Conservation (phyloP, 2,888 invertebrate species). For the Taenaris catops region DNA sequence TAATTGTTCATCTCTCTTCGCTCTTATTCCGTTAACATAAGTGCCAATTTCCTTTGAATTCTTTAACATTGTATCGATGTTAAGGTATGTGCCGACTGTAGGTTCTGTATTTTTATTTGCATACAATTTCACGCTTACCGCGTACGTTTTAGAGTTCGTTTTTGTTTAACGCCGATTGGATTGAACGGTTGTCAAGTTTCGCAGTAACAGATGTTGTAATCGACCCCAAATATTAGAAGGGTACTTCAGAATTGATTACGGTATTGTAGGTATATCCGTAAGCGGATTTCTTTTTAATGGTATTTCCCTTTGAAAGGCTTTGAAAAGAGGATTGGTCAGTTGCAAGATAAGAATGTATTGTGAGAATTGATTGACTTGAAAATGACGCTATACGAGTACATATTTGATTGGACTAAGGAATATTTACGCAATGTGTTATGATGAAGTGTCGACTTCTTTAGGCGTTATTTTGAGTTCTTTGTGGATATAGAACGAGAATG, state of each 20-base stretch:
- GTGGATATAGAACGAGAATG: too few relatives aligned
- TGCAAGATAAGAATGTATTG: conserved; percentile 29
- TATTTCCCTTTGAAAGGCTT: conserved; percentile 37
- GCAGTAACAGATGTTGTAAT: conserved; percentile 65
- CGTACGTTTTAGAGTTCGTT: not conserved
- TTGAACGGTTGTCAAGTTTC: conserved; percentile 28
- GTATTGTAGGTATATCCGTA: conserved; percentile 49
- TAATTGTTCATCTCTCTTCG: conserved; percentile 10
- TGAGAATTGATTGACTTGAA: conserved; percentile 27
- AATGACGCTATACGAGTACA: conserved; percentile 5
- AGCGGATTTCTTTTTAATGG: conserved; percentile 71
- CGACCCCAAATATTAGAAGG: conserved; percentile 59
- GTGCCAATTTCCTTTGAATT: conserved; percentile 8
- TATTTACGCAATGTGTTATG: too few relatives aligned
- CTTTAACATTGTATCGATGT: conserved; percentile 18
- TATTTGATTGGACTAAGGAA: conserved; percentile 5
- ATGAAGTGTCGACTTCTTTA: too few relatives aligned
- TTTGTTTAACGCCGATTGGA: not conserved
- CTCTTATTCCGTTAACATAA: conserved; percentile 13
- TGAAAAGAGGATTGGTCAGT: conserved; percentile 28
- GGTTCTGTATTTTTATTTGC: conserved; percentile 12
- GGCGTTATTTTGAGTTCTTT: too few relatives aligned
- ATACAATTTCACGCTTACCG: conserved; percentile 18
- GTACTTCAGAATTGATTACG: conserved; percentile 68
- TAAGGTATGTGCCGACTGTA: conserved; percentile 34